phyloP scores from a whole-genome alignment of 2,797 vertebrate genomes.

The Myotis planiceps region DNA sequence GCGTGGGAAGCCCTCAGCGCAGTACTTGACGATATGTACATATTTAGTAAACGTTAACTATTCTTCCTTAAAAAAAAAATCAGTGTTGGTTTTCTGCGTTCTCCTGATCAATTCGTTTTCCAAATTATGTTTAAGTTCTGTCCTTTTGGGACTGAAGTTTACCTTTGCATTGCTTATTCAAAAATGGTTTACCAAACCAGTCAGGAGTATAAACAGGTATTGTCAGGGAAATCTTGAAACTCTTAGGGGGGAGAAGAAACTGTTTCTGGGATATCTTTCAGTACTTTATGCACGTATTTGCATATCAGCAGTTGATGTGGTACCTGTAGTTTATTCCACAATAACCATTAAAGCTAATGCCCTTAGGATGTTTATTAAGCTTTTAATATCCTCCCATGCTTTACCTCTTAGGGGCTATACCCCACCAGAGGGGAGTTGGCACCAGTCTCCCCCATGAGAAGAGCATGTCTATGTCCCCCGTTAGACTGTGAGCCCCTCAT shows the following conservation, averaged over 20 bases:
- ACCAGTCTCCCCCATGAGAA: background rate
- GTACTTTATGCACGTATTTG: background rate
- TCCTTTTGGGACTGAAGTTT: background rate
- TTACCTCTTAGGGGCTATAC: background rate
- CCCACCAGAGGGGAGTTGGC: background rate
- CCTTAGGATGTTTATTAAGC: background rate
- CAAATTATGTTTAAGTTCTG: background rate
- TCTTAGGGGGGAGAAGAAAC: background rate
- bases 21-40: background rate
- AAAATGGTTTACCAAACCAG: background rate
- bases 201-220: background rate
- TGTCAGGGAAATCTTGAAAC: background rate
- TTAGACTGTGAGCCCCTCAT: background rate
- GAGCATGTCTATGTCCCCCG: fast-evolving
- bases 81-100: background rate
- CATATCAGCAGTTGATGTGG: background rate
- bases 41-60: background rate
- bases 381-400: background rate
- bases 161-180: background rate
- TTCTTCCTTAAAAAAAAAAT: background rate
- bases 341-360: background rate
- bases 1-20: fast-evolving
- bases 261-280: background rate
- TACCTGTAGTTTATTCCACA: background rate
- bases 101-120: background rate